A percentile compares a stretch with the other conserved stretches of the same genome.
Conservation (phyloP, 2,888 invertebrate species). For the Herminia tarsipennalis region DNA sequence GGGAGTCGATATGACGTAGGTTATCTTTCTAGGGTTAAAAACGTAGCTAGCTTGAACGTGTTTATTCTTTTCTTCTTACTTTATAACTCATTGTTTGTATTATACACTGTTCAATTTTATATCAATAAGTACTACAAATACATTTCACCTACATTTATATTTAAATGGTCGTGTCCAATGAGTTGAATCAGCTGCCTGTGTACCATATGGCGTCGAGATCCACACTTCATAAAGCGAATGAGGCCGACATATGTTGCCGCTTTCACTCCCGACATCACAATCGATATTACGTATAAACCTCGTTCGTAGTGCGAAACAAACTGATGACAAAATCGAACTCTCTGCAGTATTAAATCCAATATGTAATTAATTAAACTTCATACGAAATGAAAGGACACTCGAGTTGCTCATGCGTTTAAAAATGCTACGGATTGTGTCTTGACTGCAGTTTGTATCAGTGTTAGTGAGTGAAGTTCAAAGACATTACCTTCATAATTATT, state of each 20-base stretch:
- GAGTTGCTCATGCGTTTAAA: too few species aligned
- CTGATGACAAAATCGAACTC: slow-evolving; percentile 32
- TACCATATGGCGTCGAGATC: slow-evolving; percentile 80
- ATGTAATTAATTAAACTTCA: too few species aligned
- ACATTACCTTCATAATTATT: slow-evolving; percentile 11
- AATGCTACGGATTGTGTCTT: too few species aligned
- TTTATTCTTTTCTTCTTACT: neutral
- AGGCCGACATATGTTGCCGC: slow-evolving; percentile 82
- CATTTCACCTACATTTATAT: slow-evolving; percentile 26
- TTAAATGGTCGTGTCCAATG: slow-evolving; percentile 40
- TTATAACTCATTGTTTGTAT: neutral
- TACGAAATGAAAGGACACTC: too few species aligned
- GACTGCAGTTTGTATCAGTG: too few species aligned
- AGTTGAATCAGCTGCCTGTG: slow-evolving; percentile 74
- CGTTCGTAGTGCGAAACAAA: slow-evolving; percentile 34
- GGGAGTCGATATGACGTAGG: too few species aligned
- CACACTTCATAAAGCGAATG: slow-evolving; percentile 79
- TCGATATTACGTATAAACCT: slow-evolving; percentile 61
- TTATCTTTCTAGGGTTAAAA: too few species aligned
- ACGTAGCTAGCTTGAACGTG: too few species aligned
- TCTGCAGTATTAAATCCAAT: too few species aligned
- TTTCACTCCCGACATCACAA: slow-evolving; percentile 81
- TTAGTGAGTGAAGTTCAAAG: too few species aligned
- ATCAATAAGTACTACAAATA: slow-evolving; percentile 2
- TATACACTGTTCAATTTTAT: neutral